Base-by-base conservation (phyloP, 2,888 invertebrate species). In the Nasonia oneida region DNA sequence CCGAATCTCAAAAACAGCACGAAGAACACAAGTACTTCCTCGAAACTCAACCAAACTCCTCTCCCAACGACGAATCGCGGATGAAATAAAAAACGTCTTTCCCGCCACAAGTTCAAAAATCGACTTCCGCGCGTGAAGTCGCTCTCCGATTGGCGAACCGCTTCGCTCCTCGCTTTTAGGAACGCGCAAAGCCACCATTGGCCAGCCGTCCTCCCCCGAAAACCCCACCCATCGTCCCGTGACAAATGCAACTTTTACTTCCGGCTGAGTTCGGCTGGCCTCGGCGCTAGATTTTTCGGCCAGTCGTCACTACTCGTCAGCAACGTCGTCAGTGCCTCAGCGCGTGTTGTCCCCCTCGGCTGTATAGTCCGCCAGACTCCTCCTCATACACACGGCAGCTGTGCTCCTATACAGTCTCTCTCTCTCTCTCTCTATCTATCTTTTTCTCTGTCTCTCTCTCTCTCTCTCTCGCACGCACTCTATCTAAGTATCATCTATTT, bases 221-320 rank as follows among this genome's bases (percentile, higher is more conserved):
- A 91, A 91, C 90, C 89, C 90, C 91, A 92, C 91, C 89, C 88
- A 90, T 42, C 33, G 86, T 79, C 87, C 88, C 91, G 89, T 92
- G 93, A 93, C 93, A 93, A 93, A 93, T 92, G 93, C 92, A 93
- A 93, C 93, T 93, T 93, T 93, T 92, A 93, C 93, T 93, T 93
- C 93, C 93, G 93, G 91, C 90, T 91, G 89, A 91, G 91, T 91
- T 91, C 90, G 90, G 90, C 57, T 89, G 61, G 33, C 33, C 64
- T 37, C 29, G 50, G 61, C 39, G 77, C 53, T 61, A 39, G 57
- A 61, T 50, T 78, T 75, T 84, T 78, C 74, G 76, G 74, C 47
- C 23, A 50, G 74, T 37, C 37, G 29, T 29, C 29, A 29, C 29
- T 29, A 29, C 29, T 79, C 70, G 85, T 81, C 39, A 18, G 15